phyloP scores from a whole-genome alignment of 2,113 vertebrate species.

The Trematocara macrostoma region DNA sequence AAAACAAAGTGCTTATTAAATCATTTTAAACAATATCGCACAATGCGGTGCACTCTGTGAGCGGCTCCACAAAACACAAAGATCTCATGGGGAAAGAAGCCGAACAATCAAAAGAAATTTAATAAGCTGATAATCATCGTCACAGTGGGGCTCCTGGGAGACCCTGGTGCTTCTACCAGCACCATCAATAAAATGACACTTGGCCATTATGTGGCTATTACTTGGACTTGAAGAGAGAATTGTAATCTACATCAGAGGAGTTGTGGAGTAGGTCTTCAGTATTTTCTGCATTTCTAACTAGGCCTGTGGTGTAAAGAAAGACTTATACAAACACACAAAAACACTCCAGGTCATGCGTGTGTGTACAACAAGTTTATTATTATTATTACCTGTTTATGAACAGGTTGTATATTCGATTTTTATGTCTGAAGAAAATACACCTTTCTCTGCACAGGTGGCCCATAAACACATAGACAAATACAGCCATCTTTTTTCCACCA shows the following conservation, averaged over 20 bases:
- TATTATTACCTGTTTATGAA: neutral
- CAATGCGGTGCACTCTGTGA: constrained; percentile 19
- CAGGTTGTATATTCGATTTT: neutral
- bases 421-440: neutral
- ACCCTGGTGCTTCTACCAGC: neutral
- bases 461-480: neutral
- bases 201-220: constrained; percentile 35
- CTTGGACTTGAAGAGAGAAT: constrained; percentile 22
- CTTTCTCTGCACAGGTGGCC: neutral
- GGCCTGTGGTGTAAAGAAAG: neutral
- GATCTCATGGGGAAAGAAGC: constrained; percentile 26
- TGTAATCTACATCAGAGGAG: neutral
- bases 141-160: constrained; percentile 28
- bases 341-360: neutral
- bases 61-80: constrained; percentile 7
- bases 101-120: constrained; percentile 28
- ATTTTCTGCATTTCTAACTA: neutral
- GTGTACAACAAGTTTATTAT: neutral
- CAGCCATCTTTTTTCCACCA: neutral
- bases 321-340: neutral
- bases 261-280: neutral
- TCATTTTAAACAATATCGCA: constrained; percentile 67
- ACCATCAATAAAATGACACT: constrained; percentile 28
- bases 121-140: constrained; percentile 45
- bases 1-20: constrained; percentile 76